Conservation (phyloP, 2,888 invertebrate genomes). For the Hydropsyche betteni region DNA sequence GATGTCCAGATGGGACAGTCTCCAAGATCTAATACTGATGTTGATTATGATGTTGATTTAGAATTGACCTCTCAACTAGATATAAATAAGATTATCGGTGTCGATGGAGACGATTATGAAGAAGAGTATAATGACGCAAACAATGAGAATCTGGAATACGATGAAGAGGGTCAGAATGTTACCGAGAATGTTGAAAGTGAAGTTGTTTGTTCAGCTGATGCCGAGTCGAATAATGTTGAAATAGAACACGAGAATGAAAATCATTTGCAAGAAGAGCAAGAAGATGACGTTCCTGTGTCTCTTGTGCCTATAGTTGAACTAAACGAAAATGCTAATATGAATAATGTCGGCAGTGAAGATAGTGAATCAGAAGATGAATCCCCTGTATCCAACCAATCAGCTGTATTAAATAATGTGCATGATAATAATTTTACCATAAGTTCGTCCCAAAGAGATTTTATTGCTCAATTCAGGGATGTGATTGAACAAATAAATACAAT, state of each 20-base stretch:
- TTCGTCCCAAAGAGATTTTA: constrained; percentile 63
- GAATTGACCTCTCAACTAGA: constrained; percentile 59
- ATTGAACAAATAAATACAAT: constrained; percentile 65
- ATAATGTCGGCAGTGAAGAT: constrained; percentile 53
- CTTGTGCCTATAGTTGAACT: constrained; percentile 62
- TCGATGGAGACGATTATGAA: constrained; percentile 42
- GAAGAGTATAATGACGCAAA: constrained; percentile 27
- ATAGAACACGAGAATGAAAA: constrained; percentile 16
- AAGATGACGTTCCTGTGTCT: constrained; percentile 58
- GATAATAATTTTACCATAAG: constrained; percentile 53
- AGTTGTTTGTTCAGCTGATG: constrained; percentile 54
- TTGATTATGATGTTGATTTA: constrained; percentile 65
- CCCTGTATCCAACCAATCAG: constrained; percentile 56
- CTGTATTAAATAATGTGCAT: not conserved
- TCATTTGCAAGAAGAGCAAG: constrained; percentile 48
- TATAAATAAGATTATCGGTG: constrained; percentile 50
- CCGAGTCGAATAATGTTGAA: constrained; percentile 6
- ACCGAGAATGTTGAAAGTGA: constrained; percentile 53
- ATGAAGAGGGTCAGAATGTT: constrained; percentile 53
- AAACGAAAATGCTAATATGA: constrained; percentile 62
- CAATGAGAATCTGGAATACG: constrained; percentile 20
- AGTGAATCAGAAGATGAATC: constrained; percentile 59
- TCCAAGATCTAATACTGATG: constrained; percentile 55
- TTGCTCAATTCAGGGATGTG: constrained; percentile 61
- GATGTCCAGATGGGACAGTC: constrained; percentile 53